Evolutionary conservation across 2,113 vertebrate species (phyloP).

Genomic region (Zosterops borbonicus): DNA sequence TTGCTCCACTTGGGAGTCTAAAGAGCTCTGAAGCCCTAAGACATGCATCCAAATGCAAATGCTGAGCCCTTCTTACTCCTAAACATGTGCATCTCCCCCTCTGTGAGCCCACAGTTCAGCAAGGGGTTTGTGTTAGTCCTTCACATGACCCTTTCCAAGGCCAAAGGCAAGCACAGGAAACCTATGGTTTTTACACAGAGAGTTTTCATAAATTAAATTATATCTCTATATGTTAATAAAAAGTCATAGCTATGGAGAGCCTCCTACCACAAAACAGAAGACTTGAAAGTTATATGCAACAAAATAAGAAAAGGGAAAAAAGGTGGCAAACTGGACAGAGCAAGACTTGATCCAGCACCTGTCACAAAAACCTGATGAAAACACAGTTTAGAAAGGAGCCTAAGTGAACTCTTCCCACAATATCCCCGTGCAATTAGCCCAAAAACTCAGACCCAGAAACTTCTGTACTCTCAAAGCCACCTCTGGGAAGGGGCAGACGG

Average conservation of each 20-base stretch:
- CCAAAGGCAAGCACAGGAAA: background rate
- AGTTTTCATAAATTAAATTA: background rate
- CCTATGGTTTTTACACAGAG: background rate
- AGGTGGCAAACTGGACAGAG: background rate
- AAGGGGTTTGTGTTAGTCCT: background rate
- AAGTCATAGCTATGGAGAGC: background rate
- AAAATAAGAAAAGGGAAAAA: background rate
- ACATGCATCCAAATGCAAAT: slow-evolving; percentile 56
- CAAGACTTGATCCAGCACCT: background rate
- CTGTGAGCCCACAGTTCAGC: background rate
- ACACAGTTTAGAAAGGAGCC: background rate
- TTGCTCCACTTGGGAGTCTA: slow-evolving; percentile 20
- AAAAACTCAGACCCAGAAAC: background rate
- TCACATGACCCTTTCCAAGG: background rate
- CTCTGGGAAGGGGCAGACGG: background rate
- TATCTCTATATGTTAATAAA: background rate
- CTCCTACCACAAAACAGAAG: background rate
- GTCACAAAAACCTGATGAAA: background rate
- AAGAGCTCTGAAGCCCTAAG: slow-evolving; percentile 43
- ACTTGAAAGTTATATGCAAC: background rate
- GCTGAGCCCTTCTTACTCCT: slow-evolving; percentile 14
- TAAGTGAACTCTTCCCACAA: background rate
- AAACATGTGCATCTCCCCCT: background rate
- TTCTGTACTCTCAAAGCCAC: background rate
- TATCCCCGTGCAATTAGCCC: accelerated